These are phyloP conservation scores for Dermochelys coriacea DNA, from an alignment of 2,797 vertebrate species.

Conservation along the genomic window DNA sequence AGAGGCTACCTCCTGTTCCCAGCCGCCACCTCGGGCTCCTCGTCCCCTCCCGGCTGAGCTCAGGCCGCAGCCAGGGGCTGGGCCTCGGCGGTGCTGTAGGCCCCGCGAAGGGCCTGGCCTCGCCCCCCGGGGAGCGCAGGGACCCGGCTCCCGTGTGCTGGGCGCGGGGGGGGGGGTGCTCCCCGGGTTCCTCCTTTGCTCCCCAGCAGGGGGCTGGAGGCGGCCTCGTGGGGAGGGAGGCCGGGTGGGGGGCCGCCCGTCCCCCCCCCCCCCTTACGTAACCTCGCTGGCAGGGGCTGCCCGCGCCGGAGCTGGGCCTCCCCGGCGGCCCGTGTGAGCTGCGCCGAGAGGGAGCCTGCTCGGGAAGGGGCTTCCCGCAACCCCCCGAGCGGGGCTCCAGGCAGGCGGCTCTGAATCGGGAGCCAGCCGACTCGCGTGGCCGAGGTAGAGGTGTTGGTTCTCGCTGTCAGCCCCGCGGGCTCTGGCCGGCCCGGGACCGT, in stretches of 20 bases:
- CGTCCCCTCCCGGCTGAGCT: neutral
- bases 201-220: no score
- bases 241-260: neutral
- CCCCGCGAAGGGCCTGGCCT: neutral
- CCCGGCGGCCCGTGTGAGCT: no score
- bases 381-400: no score
- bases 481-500: neutral
- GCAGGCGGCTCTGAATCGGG: no score
- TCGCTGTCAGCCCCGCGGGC: no score
- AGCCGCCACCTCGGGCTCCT: neutral
- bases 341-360: no score
- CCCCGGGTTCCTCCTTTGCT: no score
- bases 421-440: no score
- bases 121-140: neutral
- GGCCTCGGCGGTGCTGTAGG: neutral
- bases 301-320: no score
- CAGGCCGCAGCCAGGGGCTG: neutral
- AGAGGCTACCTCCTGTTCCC: neutral
- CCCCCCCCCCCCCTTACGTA: neutral
- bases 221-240: no score
- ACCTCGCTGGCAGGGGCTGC: neutral
- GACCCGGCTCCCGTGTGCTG: neutral
- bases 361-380: neutral
- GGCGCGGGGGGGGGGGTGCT: neutral
- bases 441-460: no score